A percentile compares a stretch with the other conserved stretches of the same genome.
Evolutionary conservation across 1,140 invertebrate genomes (phyloP).

Genomic region (Bilobella aurantiaca): DNA sequence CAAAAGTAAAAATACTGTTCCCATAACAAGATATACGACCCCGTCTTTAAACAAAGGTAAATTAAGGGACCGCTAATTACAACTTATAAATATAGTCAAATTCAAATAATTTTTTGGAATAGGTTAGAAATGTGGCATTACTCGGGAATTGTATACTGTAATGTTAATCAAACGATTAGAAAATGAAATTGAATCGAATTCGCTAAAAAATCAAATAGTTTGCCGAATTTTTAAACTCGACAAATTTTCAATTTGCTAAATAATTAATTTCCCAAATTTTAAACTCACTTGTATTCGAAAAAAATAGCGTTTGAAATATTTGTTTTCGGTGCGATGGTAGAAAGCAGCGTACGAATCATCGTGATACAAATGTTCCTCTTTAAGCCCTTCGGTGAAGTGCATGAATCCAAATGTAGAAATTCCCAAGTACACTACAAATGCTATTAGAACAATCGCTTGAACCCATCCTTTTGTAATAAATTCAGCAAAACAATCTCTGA

Average conservation of each 20-base stretch:
- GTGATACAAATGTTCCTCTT: not conserved
- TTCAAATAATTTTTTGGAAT: not conserved
- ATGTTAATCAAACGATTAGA: not conserved
- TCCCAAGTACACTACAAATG: not conserved
- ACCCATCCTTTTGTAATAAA: slow-evolving; percentile 38
- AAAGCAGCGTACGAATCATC: not conserved
- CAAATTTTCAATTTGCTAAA: not conserved
- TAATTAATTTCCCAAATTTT: not conserved
- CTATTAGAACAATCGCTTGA: not conserved
- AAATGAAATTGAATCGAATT: not conserved
- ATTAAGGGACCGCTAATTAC: too few species aligned
- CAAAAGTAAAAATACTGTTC: too few species aligned
- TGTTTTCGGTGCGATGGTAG: not conserved
- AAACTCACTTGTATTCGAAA: not conserved
- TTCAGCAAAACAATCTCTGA: slow-evolving; percentile 64
- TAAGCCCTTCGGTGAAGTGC: not conserved
- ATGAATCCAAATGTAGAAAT: not conserved
- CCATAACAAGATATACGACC: too few species aligned
- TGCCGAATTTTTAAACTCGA: not conserved
- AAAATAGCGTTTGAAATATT: not conserved
- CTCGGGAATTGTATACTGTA: not conserved
- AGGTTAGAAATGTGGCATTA: not conserved
- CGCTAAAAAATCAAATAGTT: not conserved
- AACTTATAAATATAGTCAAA: too few species aligned
- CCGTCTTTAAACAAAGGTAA: too few species aligned